phyloP scores from a whole-genome alignment of 2,797 vertebrate species.

The Carduelis carduelis region DNA sequence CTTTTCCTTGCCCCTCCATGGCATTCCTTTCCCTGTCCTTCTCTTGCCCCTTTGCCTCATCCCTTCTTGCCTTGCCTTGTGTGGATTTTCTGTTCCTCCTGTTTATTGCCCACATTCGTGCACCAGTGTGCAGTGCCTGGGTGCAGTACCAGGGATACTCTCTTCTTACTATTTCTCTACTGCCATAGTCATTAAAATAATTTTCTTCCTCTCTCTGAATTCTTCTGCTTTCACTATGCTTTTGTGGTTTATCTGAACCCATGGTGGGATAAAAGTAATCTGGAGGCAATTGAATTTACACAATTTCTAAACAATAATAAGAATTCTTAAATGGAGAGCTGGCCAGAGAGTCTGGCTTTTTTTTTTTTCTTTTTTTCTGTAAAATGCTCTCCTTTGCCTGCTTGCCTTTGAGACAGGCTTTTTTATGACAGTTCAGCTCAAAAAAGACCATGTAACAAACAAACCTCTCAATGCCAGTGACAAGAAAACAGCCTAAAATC shows the following conservation, averaged over 20 bases:
- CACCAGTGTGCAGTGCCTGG: background rate
- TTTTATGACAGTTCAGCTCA: background rate
- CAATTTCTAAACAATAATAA: background rate
- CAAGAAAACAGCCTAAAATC: background rate
- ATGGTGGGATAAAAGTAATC: background rate
- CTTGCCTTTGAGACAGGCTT: background rate
- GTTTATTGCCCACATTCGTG: background rate
- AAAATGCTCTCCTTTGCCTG: background rate
- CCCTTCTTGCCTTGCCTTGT: background rate
- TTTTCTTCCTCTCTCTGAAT: background rate
- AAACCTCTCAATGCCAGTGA: accelerated
- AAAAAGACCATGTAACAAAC: background rate
- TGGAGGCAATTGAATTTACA: background rate
- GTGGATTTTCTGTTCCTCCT: background rate
- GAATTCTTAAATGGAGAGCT: background rate
- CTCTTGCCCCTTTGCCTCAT: background rate
- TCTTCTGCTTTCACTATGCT: background rate
- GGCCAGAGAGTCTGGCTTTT: background rate
- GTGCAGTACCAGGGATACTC: background rate
- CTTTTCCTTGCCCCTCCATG: background rate
- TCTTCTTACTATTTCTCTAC: background rate
- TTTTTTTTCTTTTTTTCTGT: background rate
- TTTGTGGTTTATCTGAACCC: background rate
- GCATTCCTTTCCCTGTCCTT: background rate
- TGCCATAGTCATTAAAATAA: background rate